Evolutionary conservation across 1,140 invertebrate species (phyloP), one percentile per base, ranked within the genome.

Genomic region (Hylaeus anthracinus): DNA sequence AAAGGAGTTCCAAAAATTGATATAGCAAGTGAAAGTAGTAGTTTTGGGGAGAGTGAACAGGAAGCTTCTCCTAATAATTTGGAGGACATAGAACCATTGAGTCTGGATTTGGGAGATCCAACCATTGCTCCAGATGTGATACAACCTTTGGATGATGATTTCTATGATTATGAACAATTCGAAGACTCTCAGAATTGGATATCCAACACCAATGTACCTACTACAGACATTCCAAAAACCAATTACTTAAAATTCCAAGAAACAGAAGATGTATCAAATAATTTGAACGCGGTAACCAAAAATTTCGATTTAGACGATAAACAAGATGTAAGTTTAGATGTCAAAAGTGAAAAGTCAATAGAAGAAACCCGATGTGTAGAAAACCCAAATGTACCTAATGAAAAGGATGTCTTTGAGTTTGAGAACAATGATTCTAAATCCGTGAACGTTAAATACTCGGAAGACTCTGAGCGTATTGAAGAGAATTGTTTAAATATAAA

Each of bases 101-200:
- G 90, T 77, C 60, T 92, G 14, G 89, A 91, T 74, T 76, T 92
- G 15, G 92, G 90, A 58, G 92, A 92, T 87, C 91, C 89, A 2
- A 82, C 83, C 6, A 83, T 75, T 55, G 74, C 84, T 45, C 80
- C 85, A 12, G 90, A 92, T 6, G 64, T 75, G 5, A 72, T 81
- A 5, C 89, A 86, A 45, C 86, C 90, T 45, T 41, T 92, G 60
- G 91, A 94, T 10, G 90, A 94, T 83, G 92, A 93, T 90, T 94
- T 94, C 85, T 93, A 91, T 61, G 88, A 93, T 73, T 94, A 94
- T 79, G 88, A 90, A 37, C 85, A 92, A 71, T 92, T 90, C 63
- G 87, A 91, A 37, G 85, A 88, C 78, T 53, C 88, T 39, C 81
- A n/a, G 76, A 89, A 45, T 81, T 78, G 74, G 72, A 63, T 74